phyloP scores from a whole-genome alignment of 2,888 invertebrate genomes.

The Cosmia trapezina region DNA sequence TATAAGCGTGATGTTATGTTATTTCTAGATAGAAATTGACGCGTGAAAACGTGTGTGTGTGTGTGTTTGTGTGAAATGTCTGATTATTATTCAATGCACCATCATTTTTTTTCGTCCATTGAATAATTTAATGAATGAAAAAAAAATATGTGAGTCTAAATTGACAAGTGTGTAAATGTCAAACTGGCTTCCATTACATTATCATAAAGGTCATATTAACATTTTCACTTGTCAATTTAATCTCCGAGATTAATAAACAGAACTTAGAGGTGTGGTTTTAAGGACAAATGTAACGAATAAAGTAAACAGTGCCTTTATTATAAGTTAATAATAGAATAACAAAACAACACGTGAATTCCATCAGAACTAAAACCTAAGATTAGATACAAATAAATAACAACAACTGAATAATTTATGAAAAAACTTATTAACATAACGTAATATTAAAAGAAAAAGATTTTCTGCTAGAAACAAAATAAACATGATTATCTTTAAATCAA shows the following conservation, averaged over 20 bases:
- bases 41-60: too few species aligned
- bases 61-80: too few species aligned
- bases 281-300: neutral
- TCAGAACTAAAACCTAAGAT: neutral
- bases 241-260: too few species aligned
- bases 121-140: too few species aligned
- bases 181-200: too few species aligned
- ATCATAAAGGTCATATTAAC: too few species aligned
- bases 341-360: neutral
- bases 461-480: neutral
- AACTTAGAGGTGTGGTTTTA: neutral
- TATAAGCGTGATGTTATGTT: neutral
- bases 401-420: neutral
- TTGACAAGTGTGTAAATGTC: too few species aligned
- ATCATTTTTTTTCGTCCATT: too few species aligned
- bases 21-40: neutral
- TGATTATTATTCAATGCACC: too few species aligned
- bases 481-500: neutral
- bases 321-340: neutral
- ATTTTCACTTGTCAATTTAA: too few species aligned
- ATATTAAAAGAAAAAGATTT: neutral
- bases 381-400: neutral
- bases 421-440: neutral
- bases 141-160: too few species aligned
- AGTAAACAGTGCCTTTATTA: slow-evolving; percentile 49